Base-by-base conservation (phyloP, 2,797 vertebrate genomes). In the Tokudaia tokunoshimensis region DNA sequence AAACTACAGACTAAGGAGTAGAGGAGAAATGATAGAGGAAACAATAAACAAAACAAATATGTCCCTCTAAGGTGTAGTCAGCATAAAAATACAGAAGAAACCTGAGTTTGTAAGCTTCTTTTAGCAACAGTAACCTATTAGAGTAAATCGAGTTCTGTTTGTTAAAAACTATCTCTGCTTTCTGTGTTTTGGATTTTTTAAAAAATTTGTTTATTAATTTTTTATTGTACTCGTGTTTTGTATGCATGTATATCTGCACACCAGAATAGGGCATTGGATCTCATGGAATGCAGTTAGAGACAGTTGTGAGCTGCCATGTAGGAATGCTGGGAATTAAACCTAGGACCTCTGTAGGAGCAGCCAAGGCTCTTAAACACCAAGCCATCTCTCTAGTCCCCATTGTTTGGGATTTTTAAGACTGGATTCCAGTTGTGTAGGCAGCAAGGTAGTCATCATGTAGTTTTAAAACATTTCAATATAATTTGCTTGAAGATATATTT, bases 401-500 rank as follows among this genome's bases (percentile, higher is more conserved):
- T 84, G 17, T 65, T 47, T 93, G 65, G 12, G 37, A 86, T 80
- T 95, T 96, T 91, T 37, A 92, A 97, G 22, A 4, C 91, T 75
- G 14, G 17, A 75, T 85, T 55, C 63, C 94, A 85, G 65, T 89
- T 65, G 3, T 88, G n/a, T 31, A 87, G 59, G 70, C 59, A 90
- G 31, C 31, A 89, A 87, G 70, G 26, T 22, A 76, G 29, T 92
- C 59, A 84, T 88, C 92, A 88, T 89, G 50, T 6, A 52, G 52
- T 89, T 94, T 78, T 37, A 47, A 93, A 96, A 67, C 76, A 74
- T 79, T 76, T 95, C 15, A 47, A 41, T 84, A 52, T 37, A 31
- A 91, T 76, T 92, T 86, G 59, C 55, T 95, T 95, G 67, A 97
- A 92, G 83, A 37, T 12, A 83, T 92, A 74, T 83, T 96, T 97